phyloP scores from a whole-genome alignment of 2,113 vertebrate genomes.

The Chionodraco myersi region DNA sequence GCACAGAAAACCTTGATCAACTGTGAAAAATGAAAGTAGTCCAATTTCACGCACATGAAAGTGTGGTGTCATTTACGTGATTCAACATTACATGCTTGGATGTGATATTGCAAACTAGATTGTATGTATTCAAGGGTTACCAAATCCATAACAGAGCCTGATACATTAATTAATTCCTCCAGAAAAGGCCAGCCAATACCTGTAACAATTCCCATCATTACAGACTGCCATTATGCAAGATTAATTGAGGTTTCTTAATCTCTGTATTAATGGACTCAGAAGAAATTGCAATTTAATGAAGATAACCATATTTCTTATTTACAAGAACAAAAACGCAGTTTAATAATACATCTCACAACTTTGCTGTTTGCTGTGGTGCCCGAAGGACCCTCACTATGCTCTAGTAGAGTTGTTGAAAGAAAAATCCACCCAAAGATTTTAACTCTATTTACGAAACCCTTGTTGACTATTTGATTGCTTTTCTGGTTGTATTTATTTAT shows the following conservation, averaged over 20 bases:
- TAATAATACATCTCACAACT: constrained; percentile 13
- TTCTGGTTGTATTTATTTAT: constrained; percentile 12
- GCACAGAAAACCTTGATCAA: constrained; percentile 16
- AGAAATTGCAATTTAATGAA: constrained; percentile 28
- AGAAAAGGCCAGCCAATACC: constrained; percentile 27
- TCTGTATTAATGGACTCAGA: constrained; percentile 35
- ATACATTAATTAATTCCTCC: constrained; percentile 15
- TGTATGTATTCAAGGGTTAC: constrained; percentile 13
- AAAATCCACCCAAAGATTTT: constrained; percentile 51
- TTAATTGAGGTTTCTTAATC: constrained; percentile 62
- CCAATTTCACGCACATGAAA: constrained; percentile 26
- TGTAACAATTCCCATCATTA: constrained; percentile 42
- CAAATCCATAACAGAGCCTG: constrained; percentile 58
- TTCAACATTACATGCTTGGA: constrained; percentile 34
- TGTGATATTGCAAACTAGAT: neutral
- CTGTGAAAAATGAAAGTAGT: constrained; percentile 32
- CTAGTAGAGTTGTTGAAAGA: constrained; percentile 15
- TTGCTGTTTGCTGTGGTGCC: neutral
- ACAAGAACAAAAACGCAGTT: constrained; percentile 34
- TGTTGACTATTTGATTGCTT: neutral
- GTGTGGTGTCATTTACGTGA: constrained; percentile 15
- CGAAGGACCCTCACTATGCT: neutral
- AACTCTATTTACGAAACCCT: too few species aligned
- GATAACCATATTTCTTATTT: constrained; percentile 16
- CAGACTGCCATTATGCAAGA: constrained; percentile 39